Percentiles rank a stretch among this genome's conserved stretches.
phyloP scores from a whole-genome alignment of 2,113 vertebrate species.

The Callipepla californica region DNA sequence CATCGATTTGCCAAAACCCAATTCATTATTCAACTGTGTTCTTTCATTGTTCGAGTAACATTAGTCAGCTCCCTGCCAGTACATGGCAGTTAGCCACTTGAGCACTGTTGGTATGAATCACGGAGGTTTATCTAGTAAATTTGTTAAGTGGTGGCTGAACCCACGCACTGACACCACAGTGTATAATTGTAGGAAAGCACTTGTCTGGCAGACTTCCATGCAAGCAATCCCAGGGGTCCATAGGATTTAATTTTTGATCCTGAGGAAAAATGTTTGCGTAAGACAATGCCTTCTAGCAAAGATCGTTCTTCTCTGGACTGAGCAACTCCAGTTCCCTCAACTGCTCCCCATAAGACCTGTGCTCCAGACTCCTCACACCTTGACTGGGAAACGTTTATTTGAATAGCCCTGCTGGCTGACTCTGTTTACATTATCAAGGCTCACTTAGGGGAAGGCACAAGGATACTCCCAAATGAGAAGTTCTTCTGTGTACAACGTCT shows the following conservation, averaged over 20 bases:
- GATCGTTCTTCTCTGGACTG: background rate
- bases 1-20: background rate
- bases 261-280: background rate
- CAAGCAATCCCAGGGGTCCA: slow-evolving; percentile 42
- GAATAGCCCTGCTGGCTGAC: background rate
- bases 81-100: slow-evolving; percentile 43
- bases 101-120: slow-evolving; percentile 48
- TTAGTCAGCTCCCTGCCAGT: background rate
- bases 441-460: background rate
- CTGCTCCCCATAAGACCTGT: too few species aligned
- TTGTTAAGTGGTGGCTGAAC: slow-evolving; percentile 40
- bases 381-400: background rate
- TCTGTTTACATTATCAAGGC: background rate
- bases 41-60: slow-evolving; percentile 13
- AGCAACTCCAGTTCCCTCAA: too few species aligned
- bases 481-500: background rate
- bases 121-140: slow-evolving; percentile 43
- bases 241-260: slow-evolving; percentile 62
- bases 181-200: slow-evolving; percentile 15
- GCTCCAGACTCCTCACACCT: too few species aligned
- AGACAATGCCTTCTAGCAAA: slow-evolving; percentile 48
- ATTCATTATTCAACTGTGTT: slow-evolving; percentile 8
- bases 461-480: background rate
- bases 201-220: slow-evolving; percentile 59
- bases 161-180: slow-evolving; percentile 40